phyloP scores from a whole-genome alignment of 2,888 invertebrate genomes.

The Caenorhabditis sp. region DNA sequence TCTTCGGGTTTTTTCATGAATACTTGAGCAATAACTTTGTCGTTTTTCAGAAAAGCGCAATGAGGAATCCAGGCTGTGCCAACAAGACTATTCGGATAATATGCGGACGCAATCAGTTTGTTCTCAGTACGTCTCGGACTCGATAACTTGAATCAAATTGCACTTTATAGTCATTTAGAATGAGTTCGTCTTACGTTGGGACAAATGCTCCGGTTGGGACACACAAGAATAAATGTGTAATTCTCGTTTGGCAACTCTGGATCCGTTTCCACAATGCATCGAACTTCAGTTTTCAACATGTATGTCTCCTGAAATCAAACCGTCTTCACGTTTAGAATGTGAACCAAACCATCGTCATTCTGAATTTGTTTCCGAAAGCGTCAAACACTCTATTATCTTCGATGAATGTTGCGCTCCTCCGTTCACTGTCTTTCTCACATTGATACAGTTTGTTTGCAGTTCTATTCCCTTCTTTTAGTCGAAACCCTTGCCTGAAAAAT shows the following conservation, averaged over 20 bases:
- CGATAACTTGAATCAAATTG: too few species aligned
- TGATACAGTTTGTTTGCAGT: slow-evolving; percentile 14
- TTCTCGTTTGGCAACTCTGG: neutral
- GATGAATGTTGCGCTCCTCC: slow-evolving; percentile 1
- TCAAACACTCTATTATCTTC: too few species aligned
- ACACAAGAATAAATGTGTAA: slow-evolving; percentile 3
- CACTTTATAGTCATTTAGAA: neutral
- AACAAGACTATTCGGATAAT: too few species aligned
- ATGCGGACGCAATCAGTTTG: neutral
- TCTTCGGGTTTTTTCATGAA: neutral
- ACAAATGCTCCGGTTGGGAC: neutral
- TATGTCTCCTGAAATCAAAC: slow-evolving; percentile 4
- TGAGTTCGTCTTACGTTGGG: neutral
- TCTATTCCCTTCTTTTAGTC: neutral
- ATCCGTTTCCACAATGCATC: slow-evolving; percentile 8
- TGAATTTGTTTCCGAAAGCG: too few species aligned
- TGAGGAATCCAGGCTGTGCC: neutral
- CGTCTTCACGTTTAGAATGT: neutral
- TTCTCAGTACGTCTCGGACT: too few species aligned
- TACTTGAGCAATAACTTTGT: slow-evolving; percentile 8
- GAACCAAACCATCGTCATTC: neutral
- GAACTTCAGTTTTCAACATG: neutral
- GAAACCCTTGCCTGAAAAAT: slow-evolving; percentile 14
- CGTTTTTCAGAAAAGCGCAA: slow-evolving; percentile 17
- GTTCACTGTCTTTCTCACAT: slow-evolving; percentile 11